Evolutionary conservation across 2,888 invertebrate species (phyloP).

Genomic region (Lissonota sp.): DNA sequence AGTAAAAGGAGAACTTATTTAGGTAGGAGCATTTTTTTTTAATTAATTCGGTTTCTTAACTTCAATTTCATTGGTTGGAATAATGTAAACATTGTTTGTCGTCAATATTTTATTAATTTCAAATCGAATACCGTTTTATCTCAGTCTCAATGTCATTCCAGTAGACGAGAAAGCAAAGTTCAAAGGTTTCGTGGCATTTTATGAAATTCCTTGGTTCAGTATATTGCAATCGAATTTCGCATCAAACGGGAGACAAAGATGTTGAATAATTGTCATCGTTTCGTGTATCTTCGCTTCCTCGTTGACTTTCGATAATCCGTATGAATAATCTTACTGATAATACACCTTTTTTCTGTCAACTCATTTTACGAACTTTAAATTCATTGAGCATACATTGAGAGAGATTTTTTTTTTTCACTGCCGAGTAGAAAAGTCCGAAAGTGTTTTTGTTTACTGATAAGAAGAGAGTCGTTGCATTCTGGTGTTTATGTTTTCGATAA

Average conservation of each 20-base stretch:
- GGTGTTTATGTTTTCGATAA: too few relatives aligned
- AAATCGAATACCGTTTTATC: background rate
- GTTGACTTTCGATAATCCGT: constrained; percentile 11
- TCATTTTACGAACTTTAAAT: background rate
- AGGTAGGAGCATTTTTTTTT: too few relatives aligned
- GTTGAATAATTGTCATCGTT: background rate
- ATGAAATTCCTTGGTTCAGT: too few relatives aligned
- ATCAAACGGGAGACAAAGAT: background rate
- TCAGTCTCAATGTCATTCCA: background rate
- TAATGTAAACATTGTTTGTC: background rate
- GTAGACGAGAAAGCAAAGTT: too few relatives aligned
- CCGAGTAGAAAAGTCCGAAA: too few relatives aligned
- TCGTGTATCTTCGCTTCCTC: background rate
- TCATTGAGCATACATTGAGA: background rate
- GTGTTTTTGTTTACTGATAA: too few relatives aligned
- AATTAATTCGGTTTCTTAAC: too few relatives aligned
- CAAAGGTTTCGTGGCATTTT: too few relatives aligned
- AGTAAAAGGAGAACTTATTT: too few relatives aligned
- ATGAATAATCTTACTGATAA: background rate
- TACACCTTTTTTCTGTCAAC: background rate
- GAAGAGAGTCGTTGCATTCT: too few relatives aligned
- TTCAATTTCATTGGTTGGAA: too few relatives aligned
- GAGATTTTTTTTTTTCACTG: background rate
- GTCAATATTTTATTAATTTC: background rate
- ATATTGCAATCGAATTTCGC: background rate